A percentile compares a stretch with the other conserved stretches of the same genome.
These are phyloP conservation scores for Phenganax stokvisi DNA, from an alignment of 92 coral and sea anemone species.

Conservation along the genomic window DNA sequence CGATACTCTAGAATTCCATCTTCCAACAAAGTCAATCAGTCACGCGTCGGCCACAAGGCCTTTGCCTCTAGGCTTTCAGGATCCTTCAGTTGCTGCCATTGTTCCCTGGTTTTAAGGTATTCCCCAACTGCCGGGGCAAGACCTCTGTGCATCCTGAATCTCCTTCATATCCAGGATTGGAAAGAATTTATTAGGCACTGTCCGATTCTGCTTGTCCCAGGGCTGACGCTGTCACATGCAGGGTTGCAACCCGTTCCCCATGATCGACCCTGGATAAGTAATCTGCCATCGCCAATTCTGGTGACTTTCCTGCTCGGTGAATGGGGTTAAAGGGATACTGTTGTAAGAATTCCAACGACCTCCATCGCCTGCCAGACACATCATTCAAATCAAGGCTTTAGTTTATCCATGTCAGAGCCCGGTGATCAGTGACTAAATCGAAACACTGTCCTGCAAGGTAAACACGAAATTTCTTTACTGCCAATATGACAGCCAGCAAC, in stretches of 20 bases:
- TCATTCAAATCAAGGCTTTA: background rate
- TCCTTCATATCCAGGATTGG: background rate
- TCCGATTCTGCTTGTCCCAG: background rate
- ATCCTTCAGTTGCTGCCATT: background rate
- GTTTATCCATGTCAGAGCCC: slow-evolving; percentile 6
- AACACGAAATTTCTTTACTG: slow-evolving; percentile 17
- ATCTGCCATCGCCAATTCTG: slow-evolving; percentile 11
- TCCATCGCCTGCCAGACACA: slow-evolving; percentile 2
- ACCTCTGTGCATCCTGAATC: slow-evolving; percentile 10
- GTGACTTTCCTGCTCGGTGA: background rate
- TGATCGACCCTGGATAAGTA: slow-evolving; percentile 1
- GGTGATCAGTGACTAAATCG: slow-evolving; percentile 1
- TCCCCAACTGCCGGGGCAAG: slow-evolving; percentile 8
- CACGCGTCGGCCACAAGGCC: slow-evolving; percentile 24
- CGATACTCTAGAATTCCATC: slow-evolving; percentile 17
- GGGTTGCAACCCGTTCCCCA: background rate
- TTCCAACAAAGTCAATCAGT: background rate
- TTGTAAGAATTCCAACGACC: slow-evolving; percentile 7
- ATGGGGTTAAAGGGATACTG: background rate
- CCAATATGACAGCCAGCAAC: slow-evolving; percentile 13
- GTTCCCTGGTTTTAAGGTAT: background rate
- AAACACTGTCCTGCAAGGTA: slow-evolving; percentile 8
- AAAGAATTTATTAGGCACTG: background rate
- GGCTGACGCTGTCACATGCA: background rate
- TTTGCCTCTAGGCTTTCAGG: slow-evolving; percentile 1